These are phyloP conservation scores for Nemotelus nigrinus DNA, from an alignment of 2,888 invertebrate genomes.

Conservation along the genomic window DNA sequence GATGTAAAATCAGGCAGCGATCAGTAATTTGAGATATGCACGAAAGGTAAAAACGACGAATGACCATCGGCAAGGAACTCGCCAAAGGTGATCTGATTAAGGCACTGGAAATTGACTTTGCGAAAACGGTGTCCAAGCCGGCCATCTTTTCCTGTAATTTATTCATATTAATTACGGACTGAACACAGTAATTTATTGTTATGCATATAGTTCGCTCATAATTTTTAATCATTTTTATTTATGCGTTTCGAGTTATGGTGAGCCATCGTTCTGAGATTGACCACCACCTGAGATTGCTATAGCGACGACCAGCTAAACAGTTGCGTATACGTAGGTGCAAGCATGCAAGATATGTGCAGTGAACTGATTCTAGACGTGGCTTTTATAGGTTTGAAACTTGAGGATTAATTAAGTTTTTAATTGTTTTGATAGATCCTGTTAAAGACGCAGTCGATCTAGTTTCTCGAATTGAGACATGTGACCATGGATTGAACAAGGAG, in stretches of 20 bases:
- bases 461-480: background rate
- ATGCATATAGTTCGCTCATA: conserved; percentile 26
- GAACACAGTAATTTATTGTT: conserved; percentile 35
- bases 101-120: conserved; percentile 36
- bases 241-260: background rate
- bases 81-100: conserved; percentile 30
- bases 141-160: conserved; percentile 27
- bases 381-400: conserved; percentile 15
- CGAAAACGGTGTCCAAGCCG: background rate
- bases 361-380: background rate
- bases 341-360: background rate
- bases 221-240: conserved; percentile 42
- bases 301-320: background rate
- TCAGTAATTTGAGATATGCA: conserved; percentile 19
- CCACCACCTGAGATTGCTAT: background rate
- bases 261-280: background rate
- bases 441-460: background rate
- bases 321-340: conserved; percentile 1
- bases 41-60: conserved; percentile 2
- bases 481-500: too few relatives aligned
- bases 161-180: conserved; percentile 37
- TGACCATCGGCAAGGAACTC: background rate
- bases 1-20: conserved; percentile 7
- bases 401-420: conserved; percentile 13
- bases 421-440: background rate